phyloP scores from a whole-genome alignment of 1,140 invertebrate species.

The Cotesia glomerata region DNA sequence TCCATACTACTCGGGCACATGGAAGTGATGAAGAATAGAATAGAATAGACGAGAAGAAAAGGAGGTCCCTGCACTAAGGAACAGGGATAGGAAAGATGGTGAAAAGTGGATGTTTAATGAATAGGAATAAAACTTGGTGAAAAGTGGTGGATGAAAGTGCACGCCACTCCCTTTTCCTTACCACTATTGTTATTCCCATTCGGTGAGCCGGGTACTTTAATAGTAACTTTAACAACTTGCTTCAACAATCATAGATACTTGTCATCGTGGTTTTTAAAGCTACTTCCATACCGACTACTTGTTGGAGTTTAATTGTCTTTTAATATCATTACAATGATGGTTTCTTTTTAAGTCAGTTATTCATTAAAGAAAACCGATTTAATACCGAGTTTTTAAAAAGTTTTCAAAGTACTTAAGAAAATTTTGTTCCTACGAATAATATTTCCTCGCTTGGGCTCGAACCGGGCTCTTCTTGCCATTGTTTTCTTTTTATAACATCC shows the following conservation, averaged over 20 bases:
- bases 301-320: too few relatives aligned
- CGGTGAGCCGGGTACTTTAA: not conserved
- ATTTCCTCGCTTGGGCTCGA: too few relatives aligned
- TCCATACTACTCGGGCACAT: not conserved
- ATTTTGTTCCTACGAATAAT: too few relatives aligned
- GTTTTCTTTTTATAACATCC: too few relatives aligned
- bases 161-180: not conserved
- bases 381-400: too few relatives aligned
- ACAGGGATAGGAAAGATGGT: not conserved
- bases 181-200: conserved; percentile 36
- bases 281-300: too few relatives aligned
- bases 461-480: too few relatives aligned
- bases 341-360: too few relatives aligned
- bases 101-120: conserved; percentile 16
- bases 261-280: not conserved
- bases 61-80: not conserved
- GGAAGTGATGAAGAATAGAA: conserved; percentile 5
- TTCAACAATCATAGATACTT: not conserved
- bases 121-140: conserved; percentile 15
- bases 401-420: too few relatives aligned
- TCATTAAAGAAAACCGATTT: too few relatives aligned
- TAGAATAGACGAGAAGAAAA: not conserved
- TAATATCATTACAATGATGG: too few relatives aligned
- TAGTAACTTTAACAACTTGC: too few relatives aligned
- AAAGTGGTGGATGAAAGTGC: not conserved